Evolutionary conservation across 2,113 vertebrate genomes (phyloP), one percentile per base, ranked within the genome.

Genomic region (Serilophus lunatus): DNA sequence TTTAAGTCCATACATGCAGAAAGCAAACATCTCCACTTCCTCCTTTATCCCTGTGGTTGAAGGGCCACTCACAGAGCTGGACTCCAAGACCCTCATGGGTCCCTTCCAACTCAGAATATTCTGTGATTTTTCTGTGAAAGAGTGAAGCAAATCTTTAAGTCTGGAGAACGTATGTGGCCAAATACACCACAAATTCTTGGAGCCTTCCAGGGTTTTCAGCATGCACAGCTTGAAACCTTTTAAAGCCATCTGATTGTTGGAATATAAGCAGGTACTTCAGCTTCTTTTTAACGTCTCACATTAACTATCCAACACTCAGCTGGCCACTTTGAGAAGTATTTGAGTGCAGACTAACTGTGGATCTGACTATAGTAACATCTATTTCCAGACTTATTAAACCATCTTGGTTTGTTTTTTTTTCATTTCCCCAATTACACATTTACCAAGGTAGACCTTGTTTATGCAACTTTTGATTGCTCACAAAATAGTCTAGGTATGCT

Each of bases 141-240:
- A 74, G 60, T 4, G 5, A 83, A 87, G 23, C 14, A n/a, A 4
- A 1, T 26, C 76, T 68, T 78, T 40, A 80, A 88, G 47, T 11
- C 68, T 35, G 10, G 3, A 72, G 45, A 78, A 78, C 78, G 18
- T 9, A 38, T 0, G 0, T 7, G 18, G 40, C 40, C 60, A 86
- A 80, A 86, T 3, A 49, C 0, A 1, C 59, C 24, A 47, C 36
- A 31, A 50, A 60, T 42, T 90, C 79, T 44, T 35, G 29, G 54
- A 93, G 70, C 26, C 38, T 83, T 63, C 66, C 38, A 57, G 81
- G 68, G 50, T 38, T 86, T 90, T 79, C 81, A 71, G 72, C 79
- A 28, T 20, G 56, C 65, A 81, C 8, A 83, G 40, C 61, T 69
- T 79, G 90, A 95, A 94, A 72, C 56, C 69, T 92, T 83, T 93